Base-by-base conservation (phyloP, 1,140 invertebrate species). In the Helicorthomorpha holstii region DNA sequence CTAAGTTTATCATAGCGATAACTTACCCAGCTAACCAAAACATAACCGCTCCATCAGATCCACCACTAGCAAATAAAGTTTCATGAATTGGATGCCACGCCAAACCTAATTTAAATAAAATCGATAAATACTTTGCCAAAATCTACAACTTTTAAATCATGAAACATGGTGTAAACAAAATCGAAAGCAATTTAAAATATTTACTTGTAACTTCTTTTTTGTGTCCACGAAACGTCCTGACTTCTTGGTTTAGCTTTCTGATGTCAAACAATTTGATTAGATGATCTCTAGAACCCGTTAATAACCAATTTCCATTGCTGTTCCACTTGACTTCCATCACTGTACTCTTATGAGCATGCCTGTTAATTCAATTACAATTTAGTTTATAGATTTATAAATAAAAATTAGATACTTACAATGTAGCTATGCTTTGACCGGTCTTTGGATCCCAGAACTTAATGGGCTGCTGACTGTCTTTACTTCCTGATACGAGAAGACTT, bases 291-390 rank as follows among this genome's bases (percentile, higher is more conserved):
- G 93, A 97, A 0, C 92, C 94, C 12, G 94, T 98, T n/a, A 98
- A 80, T 34, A 99, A 68, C 95, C 96, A 99, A 68, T 98, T 98
- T 1, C 96, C 96, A 75, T 99, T 99, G 49, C 83, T 79, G 70
- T 99, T 99, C 94, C 95, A 99, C 66, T 93, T 89, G 2, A 98
- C 75, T 66, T 98, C 92, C 89, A 97, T 98, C 0, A 98, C 95
- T 3, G 96, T 98, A 47, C 86, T 93, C 69, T 99, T 99, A 69
- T 99, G 96, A 19, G 93, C 94, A 72, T 98, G 94, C 45, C 85
- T 89, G 59, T n/a, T 68, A 64, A 58, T 54, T 58, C 56, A 50
- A 52, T 29, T 59, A 34, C 52, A 2, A 56, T 41, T 73, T 69
- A 78, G 64, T 88, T 65, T 14, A 85, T 89, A n/a, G 84, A 83